A percentile compares a stretch with the other conserved stretches of the same genome.
Conservation (phyloP, 2,888 invertebrate genomes). For the Norana najaformis region DNA sequence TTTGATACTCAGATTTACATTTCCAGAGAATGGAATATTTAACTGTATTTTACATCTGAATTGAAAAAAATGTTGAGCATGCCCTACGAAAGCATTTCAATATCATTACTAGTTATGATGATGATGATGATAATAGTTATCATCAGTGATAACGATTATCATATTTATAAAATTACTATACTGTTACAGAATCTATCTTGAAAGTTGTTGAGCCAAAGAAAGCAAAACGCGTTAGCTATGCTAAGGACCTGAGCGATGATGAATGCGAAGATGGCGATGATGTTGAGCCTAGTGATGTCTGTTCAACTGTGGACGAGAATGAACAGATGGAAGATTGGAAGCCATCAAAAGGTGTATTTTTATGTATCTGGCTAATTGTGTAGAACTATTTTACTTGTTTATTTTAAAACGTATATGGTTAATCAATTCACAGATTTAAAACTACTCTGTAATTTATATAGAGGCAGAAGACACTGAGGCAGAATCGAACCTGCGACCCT, state of each 20-base stretch:
- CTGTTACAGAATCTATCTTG: neutral
- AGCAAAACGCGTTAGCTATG: neutral
- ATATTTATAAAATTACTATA: too few species aligned
- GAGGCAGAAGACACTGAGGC: too few species aligned
- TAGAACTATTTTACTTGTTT: too few species aligned
- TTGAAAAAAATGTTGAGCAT: too few species aligned
- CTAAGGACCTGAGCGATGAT: neutral
- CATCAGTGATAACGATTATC: neutral
- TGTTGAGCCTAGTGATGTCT: neutral
- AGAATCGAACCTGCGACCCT: too few species aligned
- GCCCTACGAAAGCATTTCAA: too few species aligned
- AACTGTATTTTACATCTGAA: too few species aligned
- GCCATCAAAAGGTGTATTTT: neutral
- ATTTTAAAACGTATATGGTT: too few species aligned
- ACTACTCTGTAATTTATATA: too few species aligned
- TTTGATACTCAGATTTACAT: neutral
- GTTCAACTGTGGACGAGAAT: neutral
- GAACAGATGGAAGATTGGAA: neutral
- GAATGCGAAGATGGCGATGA: slow-evolving; percentile 1
- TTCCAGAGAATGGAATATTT: too few species aligned
- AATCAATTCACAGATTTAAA: too few species aligned
- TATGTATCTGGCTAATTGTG: neutral
- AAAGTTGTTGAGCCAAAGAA: neutral
- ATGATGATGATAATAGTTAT: neutral
- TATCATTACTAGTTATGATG: too few species aligned